phyloP scores from a whole-genome alignment of 1,140 invertebrate species.

The Drosophila saltans region DNA sequence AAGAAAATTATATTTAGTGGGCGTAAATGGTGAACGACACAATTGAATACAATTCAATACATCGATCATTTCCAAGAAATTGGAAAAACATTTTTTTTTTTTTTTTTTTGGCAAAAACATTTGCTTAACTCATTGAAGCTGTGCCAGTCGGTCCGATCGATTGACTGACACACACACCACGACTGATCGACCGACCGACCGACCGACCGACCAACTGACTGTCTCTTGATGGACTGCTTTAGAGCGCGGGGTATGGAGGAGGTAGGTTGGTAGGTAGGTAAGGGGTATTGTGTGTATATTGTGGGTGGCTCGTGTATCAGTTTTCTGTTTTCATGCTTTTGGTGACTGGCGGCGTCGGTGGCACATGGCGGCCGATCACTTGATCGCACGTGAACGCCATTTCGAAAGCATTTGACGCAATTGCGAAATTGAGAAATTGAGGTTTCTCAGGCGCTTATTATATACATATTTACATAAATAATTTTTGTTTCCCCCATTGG shows the following conservation, averaged over 20 bases:
- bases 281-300: neutral
- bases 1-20: neutral
- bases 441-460: conserved; percentile 7
- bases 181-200: neutral
- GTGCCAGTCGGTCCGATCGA: conserved; percentile 9
- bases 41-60: conserved; percentile 28
- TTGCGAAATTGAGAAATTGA: conserved; percentile 38
- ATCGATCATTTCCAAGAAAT: conserved; percentile 40
- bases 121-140: conserved; percentile 64
- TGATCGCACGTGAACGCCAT: conserved; percentile 73
- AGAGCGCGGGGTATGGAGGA: too few species aligned
- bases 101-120: conserved; percentile 43
- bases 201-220: neutral
- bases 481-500: conserved; percentile 7
- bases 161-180: neutral
- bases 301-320: neutral
- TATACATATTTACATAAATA: conserved; percentile 14
- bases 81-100: conserved; percentile 13
- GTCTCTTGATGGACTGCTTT: neutral
- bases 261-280: neutral
- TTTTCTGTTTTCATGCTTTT: conserved; percentile 2
- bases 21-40: conserved; percentile 14
- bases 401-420: conserved; percentile 43
- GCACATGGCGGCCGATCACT: conserved; percentile 68
- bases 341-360: conserved; percentile 25